Evolutionary conservation across 1,140 invertebrate species (phyloP).

Genomic region (Holcopasites calliopsidis): DNA sequence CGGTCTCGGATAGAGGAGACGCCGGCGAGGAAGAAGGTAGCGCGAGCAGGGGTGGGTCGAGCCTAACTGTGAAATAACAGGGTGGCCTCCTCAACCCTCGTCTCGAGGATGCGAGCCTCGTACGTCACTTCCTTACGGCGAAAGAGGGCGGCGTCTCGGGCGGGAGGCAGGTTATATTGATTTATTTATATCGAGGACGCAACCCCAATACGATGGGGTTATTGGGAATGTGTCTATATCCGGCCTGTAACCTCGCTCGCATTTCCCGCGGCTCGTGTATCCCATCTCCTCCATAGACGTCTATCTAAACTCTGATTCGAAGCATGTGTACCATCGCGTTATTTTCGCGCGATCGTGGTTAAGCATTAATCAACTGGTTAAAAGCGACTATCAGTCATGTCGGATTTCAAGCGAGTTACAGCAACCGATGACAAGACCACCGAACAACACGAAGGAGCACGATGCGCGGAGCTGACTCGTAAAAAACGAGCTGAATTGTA

Average conservation of each 20-base stretch:
- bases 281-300: background rate
- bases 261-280: background rate
- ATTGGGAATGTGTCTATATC: slow-evolving; percentile 70
- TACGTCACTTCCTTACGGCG: slow-evolving; percentile 74
- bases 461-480: background rate
- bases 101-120: slow-evolving; percentile 68
- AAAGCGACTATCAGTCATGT: background rate
- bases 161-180: slow-evolving; percentile 75
- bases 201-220: slow-evolving; percentile 70
- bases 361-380: slow-evolving; percentile 5
- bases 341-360: background rate
- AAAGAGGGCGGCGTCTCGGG: slow-evolving; percentile 55
- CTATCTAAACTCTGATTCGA: background rate
- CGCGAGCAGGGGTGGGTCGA: slow-evolving; percentile 60
- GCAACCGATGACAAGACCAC: slow-evolving; percentile 19
- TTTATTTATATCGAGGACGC: slow-evolving; percentile 75
- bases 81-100: slow-evolving; percentile 68
- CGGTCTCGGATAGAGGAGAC: slow-evolving; percentile 61
- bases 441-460: background rate
- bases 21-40: slow-evolving; percentile 55
- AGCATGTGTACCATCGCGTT: background rate
- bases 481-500: slow-evolving; percentile 4
- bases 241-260: slow-evolving; percentile 35
- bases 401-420: slow-evolving; percentile 13
- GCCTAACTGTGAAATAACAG: slow-evolving; percentile 80